A percentile compares a stretch with the other conserved stretches of the same genome.
Evolutionary conservation across 2,888 invertebrate species (phyloP).

Genomic region (Drosophila mimica): DNA sequence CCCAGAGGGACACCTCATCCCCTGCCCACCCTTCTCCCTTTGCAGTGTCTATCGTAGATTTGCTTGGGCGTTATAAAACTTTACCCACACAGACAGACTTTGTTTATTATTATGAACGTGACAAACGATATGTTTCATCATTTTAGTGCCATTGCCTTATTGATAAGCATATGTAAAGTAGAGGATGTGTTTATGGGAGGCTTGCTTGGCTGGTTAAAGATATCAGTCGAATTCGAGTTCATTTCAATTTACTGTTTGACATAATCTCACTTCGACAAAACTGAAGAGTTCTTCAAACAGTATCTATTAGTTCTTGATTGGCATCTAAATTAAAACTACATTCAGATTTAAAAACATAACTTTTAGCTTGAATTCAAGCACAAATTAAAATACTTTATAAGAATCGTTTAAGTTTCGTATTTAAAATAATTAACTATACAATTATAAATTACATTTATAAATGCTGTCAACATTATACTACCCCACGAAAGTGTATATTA

Average conservation of each 20-base stretch:
- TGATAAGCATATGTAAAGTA: constrained; percentile 8
- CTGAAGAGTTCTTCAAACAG: neutral
- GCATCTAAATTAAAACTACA: neutral
- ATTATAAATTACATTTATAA: neutral
- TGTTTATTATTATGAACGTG: constrained; percentile 36
- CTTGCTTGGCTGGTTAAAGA: neutral
- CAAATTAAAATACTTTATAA: neutral
- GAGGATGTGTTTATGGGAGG: neutral
- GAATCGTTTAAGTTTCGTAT: neutral
- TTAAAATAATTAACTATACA: neutral
- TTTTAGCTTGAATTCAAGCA: neutral
- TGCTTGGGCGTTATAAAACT: constrained; percentile 43
- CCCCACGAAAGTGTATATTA: neutral
- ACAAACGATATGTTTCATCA: constrained; percentile 13
- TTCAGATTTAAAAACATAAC: neutral
- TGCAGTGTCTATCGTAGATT: constrained; percentile 17
- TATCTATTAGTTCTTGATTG: neutral
- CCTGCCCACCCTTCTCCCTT: neutral
- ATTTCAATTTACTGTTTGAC: neutral
- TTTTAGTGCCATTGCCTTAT: constrained; percentile 15
- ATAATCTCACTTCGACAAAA: neutral
- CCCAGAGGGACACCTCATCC: neutral
- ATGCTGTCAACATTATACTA: neutral
- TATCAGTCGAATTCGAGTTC: neutral
- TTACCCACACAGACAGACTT: constrained; percentile 21